Base-by-base conservation (phyloP, 2,797 vertebrate genomes). In the Pogonophryne albipinna region DNA sequence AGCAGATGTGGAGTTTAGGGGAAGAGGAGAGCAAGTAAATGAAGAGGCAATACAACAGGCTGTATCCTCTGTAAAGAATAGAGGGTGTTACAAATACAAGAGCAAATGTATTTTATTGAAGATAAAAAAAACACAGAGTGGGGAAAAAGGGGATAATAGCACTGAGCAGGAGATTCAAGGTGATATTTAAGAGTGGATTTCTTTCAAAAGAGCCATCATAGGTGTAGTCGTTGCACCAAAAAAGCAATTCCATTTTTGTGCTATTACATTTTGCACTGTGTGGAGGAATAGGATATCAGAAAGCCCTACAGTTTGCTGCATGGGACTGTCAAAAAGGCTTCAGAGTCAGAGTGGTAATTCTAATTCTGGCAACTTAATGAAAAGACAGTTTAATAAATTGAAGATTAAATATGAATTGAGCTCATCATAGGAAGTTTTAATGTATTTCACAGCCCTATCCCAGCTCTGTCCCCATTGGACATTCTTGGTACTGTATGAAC, bases 381-480 rank as follows among this genome's bases (percentile, higher is more conserved):
- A 67, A 82, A 82, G 50, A 83, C 60, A 66, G 73, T 77, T 81
- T 65, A 81, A 66, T 86, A 19, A 83, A 76, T 61, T 65, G 56
- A 74, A 72, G 64, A 79, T 85, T 74, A 66, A 63, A 38, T 89
- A 60, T 9, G 59, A 20, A 71, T 20, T 72, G 14, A 83, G 53
- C 69, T 71, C 57, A 68, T 50, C 53, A 23, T 45, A 55, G 51
- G n/a, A 78, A 47, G 45, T 50, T 55, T 12, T 31, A 62, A 72
- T 34, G 3, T 50, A 49, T 51, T 66, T 67, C 38, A 51, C n/a
- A 14, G n/a, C 46, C 34, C 34, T 42, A 51, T 41, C 55, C 3
- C 10, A 20, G 3, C 60, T 8, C 8, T 71, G 41, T 63, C 61
- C 52, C 46, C 27, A 70, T 16, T 4, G 34, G 50, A 52, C 23